A percentile compares a stretch with the other conserved stretches of the same genome.
Conservation (phyloP, 2,888 invertebrate species). For the Dynastes grantii region DNA sequence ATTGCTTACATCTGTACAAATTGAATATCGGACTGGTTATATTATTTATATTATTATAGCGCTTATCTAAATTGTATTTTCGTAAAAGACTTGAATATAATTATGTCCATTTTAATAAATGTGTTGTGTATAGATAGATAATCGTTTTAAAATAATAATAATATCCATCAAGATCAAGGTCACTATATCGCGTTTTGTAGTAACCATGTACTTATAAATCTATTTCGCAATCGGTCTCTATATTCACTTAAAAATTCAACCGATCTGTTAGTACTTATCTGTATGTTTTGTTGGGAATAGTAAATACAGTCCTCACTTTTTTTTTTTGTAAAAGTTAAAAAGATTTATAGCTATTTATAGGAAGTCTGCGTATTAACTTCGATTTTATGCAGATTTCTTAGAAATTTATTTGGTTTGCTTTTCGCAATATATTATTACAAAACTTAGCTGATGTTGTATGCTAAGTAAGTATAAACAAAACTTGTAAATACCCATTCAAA, state of each 20-base stretch:
- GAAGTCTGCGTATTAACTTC: no score
- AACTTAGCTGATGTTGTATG: no score
- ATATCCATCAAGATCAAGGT: slow-evolving; percentile 14
- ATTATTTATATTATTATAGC: slow-evolving; percentile 13
- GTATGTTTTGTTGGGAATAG: no score
- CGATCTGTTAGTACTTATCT: not conserved
- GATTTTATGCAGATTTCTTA: no score
- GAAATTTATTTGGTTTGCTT: no score
- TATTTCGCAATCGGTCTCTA: not conserved
- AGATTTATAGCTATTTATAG: no score
- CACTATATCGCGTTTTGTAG: not conserved
- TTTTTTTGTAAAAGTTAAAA: no score
- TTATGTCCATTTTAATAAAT: not conserved
- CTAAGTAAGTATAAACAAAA: no score
- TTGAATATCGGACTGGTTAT: not conserved
- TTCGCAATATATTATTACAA: no score
- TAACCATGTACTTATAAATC: not conserved
- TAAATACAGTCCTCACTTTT: no score
- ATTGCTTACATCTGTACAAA: slow-evolving; percentile 15
- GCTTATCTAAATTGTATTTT: slow-evolving; percentile 20
- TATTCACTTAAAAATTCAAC: not conserved
- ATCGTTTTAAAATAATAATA: not conserved
- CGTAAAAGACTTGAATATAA: not conserved
- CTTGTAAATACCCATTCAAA: no score
- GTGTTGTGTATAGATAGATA: not conserved